Conservation (phyloP, 2,113 vertebrate genomes). For the Aegithalos caudatus region DNA sequence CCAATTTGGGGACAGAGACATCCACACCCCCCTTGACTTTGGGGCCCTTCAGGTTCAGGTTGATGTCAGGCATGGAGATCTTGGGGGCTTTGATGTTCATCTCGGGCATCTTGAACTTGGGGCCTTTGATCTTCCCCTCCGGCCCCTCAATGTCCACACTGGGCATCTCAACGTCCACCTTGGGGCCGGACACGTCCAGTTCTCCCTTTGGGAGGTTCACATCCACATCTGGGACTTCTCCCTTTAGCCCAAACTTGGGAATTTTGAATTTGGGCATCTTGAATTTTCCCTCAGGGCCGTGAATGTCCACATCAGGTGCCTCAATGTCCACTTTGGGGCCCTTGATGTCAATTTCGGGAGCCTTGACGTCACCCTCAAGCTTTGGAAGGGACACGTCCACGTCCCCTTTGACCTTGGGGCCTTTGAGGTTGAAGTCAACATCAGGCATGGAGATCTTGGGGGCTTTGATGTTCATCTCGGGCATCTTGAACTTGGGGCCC, state of each 20-base stretch:
- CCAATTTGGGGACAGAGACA: accelerated
- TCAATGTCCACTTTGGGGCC: background rate
- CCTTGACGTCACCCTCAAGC: background rate
- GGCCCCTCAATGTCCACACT: slow-evolving; percentile 26
- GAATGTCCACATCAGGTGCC: accelerated
- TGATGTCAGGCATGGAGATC: slow-evolving; percentile 63
- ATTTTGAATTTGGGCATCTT: slow-evolving; percentile 72
- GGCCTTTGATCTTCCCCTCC: slow-evolving; percentile 36
- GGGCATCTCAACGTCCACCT: background rate
- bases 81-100: slow-evolving; percentile 63
- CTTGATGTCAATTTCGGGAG: accelerated
- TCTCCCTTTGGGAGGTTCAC: background rate
- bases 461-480: background rate
- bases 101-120: slow-evolving; percentile 67
- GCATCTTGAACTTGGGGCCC: no score
- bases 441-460: no score
- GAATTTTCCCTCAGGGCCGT: background rate
- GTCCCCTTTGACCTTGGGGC: background rate
- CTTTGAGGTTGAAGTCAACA: no score
- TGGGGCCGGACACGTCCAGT: background rate
- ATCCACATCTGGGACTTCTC: slow-evolving; percentile 21
- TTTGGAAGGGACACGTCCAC: background rate
- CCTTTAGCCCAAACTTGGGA: slow-evolving; percentile 66
- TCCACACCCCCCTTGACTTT: accelerated
- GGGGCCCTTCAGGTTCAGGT: slow-evolving; percentile 49